Evolutionary conservation across 92 coral and sea anemone species (phyloP).

Genomic region (Virgularia gustaviana): DNA sequence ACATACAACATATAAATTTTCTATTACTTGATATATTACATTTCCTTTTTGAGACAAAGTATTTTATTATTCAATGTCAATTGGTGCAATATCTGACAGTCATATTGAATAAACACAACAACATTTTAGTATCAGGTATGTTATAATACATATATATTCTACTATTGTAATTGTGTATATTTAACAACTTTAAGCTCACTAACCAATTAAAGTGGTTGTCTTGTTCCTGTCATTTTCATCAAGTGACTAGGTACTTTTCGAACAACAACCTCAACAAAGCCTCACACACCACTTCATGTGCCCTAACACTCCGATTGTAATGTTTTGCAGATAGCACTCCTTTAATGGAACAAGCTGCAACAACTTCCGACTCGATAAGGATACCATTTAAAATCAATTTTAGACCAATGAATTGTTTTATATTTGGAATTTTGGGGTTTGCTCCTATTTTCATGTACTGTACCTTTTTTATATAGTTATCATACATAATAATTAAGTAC

Average conservation of each 20-base stretch:
- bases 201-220: slow-evolving; percentile 4
- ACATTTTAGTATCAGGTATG: too few relatives aligned
- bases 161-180: too few relatives aligned
- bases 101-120: too few relatives aligned
- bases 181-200: slow-evolving; percentile 15
- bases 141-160: too few relatives aligned
- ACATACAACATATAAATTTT: too few relatives aligned
- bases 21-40: too few relatives aligned
- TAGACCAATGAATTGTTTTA: too few relatives aligned
- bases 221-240: not conserved
- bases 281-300: slow-evolving; percentile 6
- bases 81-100: too few relatives aligned
- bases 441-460: not conserved
- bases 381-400: too few relatives aligned
- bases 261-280: slow-evolving; percentile 4
- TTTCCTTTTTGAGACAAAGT: too few relatives aligned
- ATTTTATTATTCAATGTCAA: too few relatives aligned
- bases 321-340: not conserved
- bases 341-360: not conserved
- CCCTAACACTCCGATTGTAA: slow-evolving; percentile 5
- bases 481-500: not conserved
- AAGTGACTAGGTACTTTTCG: slow-evolving; percentile 4
- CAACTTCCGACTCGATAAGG: slow-evolving; percentile 13
- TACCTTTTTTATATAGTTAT: not conserved
- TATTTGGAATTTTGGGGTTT: not conserved